These are phyloP conservation scores for Papilio polytes DNA, from an alignment of 1,140 invertebrate genomes.

Conservation along the genomic window DNA sequence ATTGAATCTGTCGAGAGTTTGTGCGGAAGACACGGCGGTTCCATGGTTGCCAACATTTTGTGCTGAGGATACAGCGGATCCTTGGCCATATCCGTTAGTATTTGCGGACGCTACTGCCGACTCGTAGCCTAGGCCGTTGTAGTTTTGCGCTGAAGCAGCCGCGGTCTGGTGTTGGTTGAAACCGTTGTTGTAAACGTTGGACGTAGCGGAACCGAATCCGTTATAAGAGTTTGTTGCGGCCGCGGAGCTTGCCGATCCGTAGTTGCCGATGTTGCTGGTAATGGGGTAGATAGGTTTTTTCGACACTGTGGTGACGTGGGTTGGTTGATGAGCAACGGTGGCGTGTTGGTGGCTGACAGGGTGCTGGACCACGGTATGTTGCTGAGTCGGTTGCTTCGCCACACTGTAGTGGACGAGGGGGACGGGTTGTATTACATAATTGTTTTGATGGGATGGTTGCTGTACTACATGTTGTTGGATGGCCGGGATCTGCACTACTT, in stretches of 20 bases:
- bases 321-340: slow-evolving; percentile 16
- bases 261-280: slow-evolving; percentile 56
- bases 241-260: slow-evolving; percentile 50
- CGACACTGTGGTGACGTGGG: background rate
- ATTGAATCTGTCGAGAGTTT: slow-evolving; percentile 44
- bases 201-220: slow-evolving; percentile 55
- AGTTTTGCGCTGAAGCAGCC: slow-evolving; percentile 52
- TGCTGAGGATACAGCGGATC: slow-evolving; percentile 58
- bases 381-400: slow-evolving; percentile 11
- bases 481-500: slow-evolving; percentile 3
- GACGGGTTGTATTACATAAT: slow-evolving; percentile 40
- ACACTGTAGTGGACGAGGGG: slow-evolving; percentile 1
- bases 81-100: slow-evolving; percentile 52
- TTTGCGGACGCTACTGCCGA: slow-evolving; percentile 55
- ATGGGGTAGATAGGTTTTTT: slow-evolving; percentile 30
- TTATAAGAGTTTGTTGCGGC: slow-evolving; percentile 58
- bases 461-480: slow-evolving; percentile 6
- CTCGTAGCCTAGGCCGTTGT: slow-evolving; percentile 50
- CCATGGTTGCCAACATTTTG: slow-evolving; percentile 57
- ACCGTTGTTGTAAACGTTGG: slow-evolving; percentile 51
- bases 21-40: slow-evolving; percentile 59
- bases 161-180: slow-evolving; percentile 51
- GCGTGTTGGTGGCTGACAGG: slow-evolving; percentile 45
- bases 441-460: slow-evolving; percentile 10
- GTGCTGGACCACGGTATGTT: slow-evolving; percentile 38